phyloP scores from a whole-genome alignment of 2,888 invertebrate species.

The Acrobasis repandana region DNA sequence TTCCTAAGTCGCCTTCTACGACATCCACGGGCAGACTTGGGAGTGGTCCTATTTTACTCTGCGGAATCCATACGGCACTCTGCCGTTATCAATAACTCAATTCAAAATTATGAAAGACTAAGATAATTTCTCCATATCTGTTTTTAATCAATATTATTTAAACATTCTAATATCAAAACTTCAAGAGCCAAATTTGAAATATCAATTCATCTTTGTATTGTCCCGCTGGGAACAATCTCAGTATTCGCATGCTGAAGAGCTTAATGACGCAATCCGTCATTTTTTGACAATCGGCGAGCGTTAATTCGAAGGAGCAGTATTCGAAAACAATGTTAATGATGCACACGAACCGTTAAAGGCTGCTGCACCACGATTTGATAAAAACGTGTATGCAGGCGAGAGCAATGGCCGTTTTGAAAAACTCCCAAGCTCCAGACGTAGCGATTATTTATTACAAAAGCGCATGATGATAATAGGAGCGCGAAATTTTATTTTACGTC shows the following conservation, averaged over 20 bases:
- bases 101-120: background rate
- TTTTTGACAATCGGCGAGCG: constrained; percentile 55
- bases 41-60: too few relatives aligned
- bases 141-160: background rate
- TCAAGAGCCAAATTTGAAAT: constrained; percentile 28
- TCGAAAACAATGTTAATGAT: constrained; percentile 59
- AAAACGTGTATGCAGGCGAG: constrained; percentile 57
- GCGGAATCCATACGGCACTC: too few relatives aligned
- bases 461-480: constrained; percentile 63
- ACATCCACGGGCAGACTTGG: too few relatives aligned
- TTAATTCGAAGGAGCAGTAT: constrained; percentile 52
- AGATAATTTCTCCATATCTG: background rate
- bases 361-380: constrained; percentile 47
- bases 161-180: background rate
- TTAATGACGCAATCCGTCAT: constrained; percentile 55
- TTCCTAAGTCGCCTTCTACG: too few relatives aligned
- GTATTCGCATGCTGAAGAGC: constrained; percentile 33
- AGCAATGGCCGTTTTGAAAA: constrained; percentile 56
- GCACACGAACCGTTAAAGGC: constrained; percentile 61
- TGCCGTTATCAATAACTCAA: background rate
- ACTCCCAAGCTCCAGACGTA: constrained; percentile 48
- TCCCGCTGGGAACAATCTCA: constrained; percentile 27
- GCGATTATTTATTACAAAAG: constrained; percentile 69
- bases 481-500: constrained; percentile 58
- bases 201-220: constrained; percentile 13